Evolutionary conservation across 2,888 invertebrate species (phyloP), one percentile per base, ranked within the genome.

Genomic region (Sepioteuthis lessoniana): DNA sequence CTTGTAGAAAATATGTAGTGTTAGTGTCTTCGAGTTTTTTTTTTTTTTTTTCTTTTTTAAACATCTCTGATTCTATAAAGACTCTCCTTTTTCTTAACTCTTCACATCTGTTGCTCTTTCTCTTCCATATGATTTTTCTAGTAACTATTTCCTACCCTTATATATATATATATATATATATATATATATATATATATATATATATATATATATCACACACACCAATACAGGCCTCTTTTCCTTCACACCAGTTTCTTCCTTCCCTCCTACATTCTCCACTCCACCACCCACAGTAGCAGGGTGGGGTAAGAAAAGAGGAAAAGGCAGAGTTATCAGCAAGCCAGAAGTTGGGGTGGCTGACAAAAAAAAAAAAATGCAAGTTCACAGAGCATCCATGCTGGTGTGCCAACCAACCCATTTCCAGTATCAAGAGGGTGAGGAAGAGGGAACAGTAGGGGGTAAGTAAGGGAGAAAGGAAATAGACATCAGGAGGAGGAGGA

Each of bases 71-170:
- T 42, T 42, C 7, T 42, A 42, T 42, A 42, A 42, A 55, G 50
- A 55, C 50, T 55, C 21, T 55, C 50, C 50, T 55, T 55, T 55
- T 55, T 21, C 50, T 21, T 55, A 21, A 21, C 50, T 25, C 50
- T 55, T 25, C 21, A 55, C 50, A 55, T 55, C 50, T 55, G 50
- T 55, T 76, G 31, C 7, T 76, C 76, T 76, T 76, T 76, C n/a
- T 8, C n/a, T 76, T 76, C n/a, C 76, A 76, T 76, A 76, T 76
- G n/a, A 76, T 76, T 76, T 76, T 76, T 76, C 76, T n/a, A 76
- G 76, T 76, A 76, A 76, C 76, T 42, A 42, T 42, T 42, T 42
- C 21, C 21, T n/a, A 76, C 8, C 25, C n/a, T n/a, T 76, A 76
- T 76, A 25, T 55, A 42, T 42, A 42, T 42, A 42, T 42, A 42